Percentiles rank a stretch among this genome's conserved stretches.
phyloP scores from a whole-genome alignment of 2,113 vertebrate species.

The Steatornis caripensis region DNA sequence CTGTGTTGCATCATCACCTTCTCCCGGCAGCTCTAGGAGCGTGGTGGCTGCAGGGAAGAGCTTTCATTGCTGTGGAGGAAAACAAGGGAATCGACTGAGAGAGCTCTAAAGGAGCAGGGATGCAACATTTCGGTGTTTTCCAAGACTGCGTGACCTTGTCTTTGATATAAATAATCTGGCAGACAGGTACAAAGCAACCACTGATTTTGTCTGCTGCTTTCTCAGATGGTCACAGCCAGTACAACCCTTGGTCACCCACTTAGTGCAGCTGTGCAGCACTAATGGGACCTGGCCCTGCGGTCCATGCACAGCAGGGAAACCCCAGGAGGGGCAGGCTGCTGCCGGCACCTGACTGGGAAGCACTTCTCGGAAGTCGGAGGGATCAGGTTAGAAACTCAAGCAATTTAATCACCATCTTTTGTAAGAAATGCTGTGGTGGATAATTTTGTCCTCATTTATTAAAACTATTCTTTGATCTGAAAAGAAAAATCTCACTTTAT shows the following conservation, averaged over 20 bases:
- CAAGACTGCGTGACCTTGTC: neutral
- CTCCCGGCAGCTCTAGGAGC: neutral
- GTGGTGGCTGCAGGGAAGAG: rapidly evolving
- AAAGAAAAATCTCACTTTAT: neutral
- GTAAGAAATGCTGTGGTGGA: constrained; percentile 19
- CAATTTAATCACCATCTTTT: constrained; percentile 14
- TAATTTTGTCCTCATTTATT: constrained; percentile 14
- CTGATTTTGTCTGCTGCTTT: neutral
- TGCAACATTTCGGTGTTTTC: neutral
- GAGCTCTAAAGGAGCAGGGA: neutral
- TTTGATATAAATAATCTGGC: neutral
- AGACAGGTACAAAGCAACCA: neutral
- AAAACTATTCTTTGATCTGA: neutral
- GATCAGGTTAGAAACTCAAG: neutral
- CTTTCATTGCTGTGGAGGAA: neutral
- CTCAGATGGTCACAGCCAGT: neutral
- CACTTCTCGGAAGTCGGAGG: constrained; percentile 4
- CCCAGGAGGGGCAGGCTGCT: rapidly evolving
- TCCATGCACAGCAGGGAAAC: neutral
- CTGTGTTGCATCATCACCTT: neutral
- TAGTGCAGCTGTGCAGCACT: neutral
- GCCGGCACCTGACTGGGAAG: neutral
- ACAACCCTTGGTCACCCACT: neutral
- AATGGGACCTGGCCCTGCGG: too few relatives aligned
- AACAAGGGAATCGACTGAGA: neutral